phyloP scores from a whole-genome alignment of 2,113 vertebrate species.

The Mixornis gularis region DNA sequence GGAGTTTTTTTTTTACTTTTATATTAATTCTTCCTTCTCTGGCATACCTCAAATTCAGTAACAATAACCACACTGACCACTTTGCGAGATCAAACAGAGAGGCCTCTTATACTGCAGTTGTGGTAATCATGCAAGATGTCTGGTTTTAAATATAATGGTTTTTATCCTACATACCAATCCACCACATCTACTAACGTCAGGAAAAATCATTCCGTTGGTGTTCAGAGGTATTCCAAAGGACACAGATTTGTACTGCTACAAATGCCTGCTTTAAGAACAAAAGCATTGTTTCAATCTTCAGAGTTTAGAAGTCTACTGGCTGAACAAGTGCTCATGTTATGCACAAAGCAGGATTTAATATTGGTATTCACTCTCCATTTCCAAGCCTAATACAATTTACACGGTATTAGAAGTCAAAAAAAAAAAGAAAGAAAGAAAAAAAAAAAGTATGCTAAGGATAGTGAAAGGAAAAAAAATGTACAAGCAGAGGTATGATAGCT shows the following conservation, averaged over 20 bases:
- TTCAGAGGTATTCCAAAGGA: not conserved
- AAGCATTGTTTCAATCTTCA: not conserved
- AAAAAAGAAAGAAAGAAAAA: not conserved
- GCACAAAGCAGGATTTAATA: not conserved
- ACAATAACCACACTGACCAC: not conserved
- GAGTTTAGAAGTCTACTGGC: not conserved
- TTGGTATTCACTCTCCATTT: not conserved
- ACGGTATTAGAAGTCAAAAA: not conserved
- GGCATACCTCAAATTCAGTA: not conserved
- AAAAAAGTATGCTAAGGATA: not conserved
- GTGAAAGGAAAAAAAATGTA: not conserved
- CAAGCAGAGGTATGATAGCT: not conserved
- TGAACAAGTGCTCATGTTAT: not conserved
- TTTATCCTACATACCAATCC: not conserved
- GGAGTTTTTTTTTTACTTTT: not conserved
- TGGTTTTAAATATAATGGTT: not conserved
- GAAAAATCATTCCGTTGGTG: not conserved
- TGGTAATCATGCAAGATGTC: not conserved
- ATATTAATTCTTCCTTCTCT: not conserved
- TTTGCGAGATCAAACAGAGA: not conserved
- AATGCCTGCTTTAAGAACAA: not conserved
- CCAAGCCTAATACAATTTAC: not conserved
- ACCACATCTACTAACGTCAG: not conserved
- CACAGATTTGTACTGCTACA: not conserved
- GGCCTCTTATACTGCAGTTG: not conserved